Evolutionary conservation across 1,140 invertebrate species (phyloP), one percentile per base, ranked within the genome.

Genomic region (Euwallacea fornicatus): DNA sequence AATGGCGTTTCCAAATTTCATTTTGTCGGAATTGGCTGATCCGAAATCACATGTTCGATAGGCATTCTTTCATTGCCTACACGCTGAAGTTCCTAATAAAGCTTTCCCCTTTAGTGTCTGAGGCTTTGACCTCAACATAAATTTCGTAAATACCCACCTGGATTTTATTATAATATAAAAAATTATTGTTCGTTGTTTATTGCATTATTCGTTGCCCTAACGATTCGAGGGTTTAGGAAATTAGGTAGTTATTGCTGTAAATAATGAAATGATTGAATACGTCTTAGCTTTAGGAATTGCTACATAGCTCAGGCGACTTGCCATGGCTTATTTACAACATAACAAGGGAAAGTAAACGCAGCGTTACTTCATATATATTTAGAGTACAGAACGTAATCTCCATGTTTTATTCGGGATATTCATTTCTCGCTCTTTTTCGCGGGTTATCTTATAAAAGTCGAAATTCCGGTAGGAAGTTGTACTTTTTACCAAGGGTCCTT

Each of bases 341-440:
- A 58, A 21, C 55, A 41, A 33, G 55, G n/a, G n/a, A n/a, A 41
- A 58, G n/a, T 6, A 58, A 58, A 6, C 16, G 55, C 10, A 16
- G 10, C 55, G 55, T 15, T 33, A 41, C 16, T 33, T 33, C 55
- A 6, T 33, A 58, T 58, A 58, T 16, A 53, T 58, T 58, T 33
- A 2, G 13, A 15, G 10, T 58, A 58, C 21, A 41, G 55, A 41
- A 21, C 21, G 55, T 58, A 58, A 58, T 58, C 55, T 15, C 55
- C 55, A 58, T 58, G 55, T 21, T 58, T 58, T 16, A 16, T 58
- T 58, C 55, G n/a, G 55, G 16, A 61, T 61, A 61, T 43, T 43
- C 42, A 11, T 61, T 61, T 61, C 21, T 61, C 59, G 42, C 59
- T 61, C 42, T 61, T 61, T 61, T 61, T 58, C 13, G 11, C 55